Evolutionary conservation across 2,888 invertebrate genomes (phyloP).

Genomic region (Aproaerema taeniolella): DNA sequence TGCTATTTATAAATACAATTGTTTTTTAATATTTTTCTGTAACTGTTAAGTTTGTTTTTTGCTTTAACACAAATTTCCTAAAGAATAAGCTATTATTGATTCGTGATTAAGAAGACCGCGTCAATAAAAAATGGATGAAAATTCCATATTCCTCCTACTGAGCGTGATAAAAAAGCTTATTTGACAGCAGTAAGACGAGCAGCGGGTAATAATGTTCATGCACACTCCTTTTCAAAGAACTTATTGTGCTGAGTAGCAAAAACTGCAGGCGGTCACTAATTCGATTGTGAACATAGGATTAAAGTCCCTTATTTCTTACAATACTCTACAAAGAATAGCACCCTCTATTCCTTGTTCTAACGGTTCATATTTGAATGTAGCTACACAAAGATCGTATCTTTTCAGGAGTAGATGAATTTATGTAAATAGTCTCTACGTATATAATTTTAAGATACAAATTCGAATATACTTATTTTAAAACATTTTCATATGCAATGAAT

Average conservation of each 20-base stretch:
- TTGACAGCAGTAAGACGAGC: conserved; percentile 22
- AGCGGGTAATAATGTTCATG: conserved; percentile 42
- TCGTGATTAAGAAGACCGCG: no score
- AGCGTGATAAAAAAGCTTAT: conserved; percentile 4
- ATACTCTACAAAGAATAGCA: conserved; percentile 16
- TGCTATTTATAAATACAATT: no score
- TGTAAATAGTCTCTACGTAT: background rate
- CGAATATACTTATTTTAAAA: conserved; percentile 15
- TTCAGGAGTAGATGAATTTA: background rate
- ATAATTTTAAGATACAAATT: conserved; percentile 25
- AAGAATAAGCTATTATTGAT: no score
- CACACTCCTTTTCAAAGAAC: conserved; percentile 43
- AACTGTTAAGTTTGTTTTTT: no score
- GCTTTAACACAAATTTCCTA: no score
- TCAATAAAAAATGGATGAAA: no score
- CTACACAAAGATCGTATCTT: background rate
- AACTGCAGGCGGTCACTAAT: conserved; percentile 69
- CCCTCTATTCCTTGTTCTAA: conserved; percentile 25
- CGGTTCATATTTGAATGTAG: conserved; percentile 16
- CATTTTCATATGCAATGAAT: conserved; percentile 39
- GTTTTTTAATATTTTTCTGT: no score
- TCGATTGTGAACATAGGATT: conserved; percentile 50
- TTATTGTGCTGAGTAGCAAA: conserved; percentile 66
- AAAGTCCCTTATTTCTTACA: conserved; percentile 25
- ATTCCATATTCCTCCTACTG: no score